Evolutionary conservation across 2,888 invertebrate species (phyloP), one percentile per base, ranked within the genome.

Genomic region (Caenorhabditis sinica): DNA sequence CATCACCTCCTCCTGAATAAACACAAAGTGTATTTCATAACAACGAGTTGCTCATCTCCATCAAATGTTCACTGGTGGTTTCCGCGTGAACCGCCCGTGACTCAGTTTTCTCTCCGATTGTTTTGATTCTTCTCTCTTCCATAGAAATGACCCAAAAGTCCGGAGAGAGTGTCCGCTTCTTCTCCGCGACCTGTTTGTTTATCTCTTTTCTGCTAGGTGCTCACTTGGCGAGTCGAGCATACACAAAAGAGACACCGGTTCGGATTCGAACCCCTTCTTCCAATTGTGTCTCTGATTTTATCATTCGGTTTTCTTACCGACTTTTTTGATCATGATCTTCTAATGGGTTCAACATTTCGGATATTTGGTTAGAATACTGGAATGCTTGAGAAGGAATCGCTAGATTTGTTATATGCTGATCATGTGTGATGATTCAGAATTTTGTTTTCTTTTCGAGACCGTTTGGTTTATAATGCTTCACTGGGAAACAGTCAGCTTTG

Each of bases 161-260:
- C 61, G 49, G 20, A 28, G 71, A 77, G 61, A 71, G 71, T 72
- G 65, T 65, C 63, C 79, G 79, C 79, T 77, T 33, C 51, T 68
- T 23, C 28, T 56, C 25, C 53, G 25, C 4, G 53, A 63, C 56
- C 56, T 23, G 56, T 79, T 79, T 79, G 72, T 79, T 79, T 79
- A 72, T 81, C 81, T 61, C 83, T 72, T 75, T 80, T 80, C 49
- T 77, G 72, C 79, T 74, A 15, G 65, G 71, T 56, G 15, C 28
- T 36, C 40, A 60, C 40, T 58, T 56, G 36, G 58, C 43, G 33
- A 36, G 30, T 58, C 36, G 68, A 79, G 71, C 56, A 79, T 71
- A 72, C 79, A 69, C 53, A 51, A 69, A 68, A 56, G 66, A 49
- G 69, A 69, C 69, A 79, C 79, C 79, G 79, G 77, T 71, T 71